phyloP scores from a whole-genome alignment of 2,888 invertebrate species.

The Nemotelus pantherinus region DNA sequence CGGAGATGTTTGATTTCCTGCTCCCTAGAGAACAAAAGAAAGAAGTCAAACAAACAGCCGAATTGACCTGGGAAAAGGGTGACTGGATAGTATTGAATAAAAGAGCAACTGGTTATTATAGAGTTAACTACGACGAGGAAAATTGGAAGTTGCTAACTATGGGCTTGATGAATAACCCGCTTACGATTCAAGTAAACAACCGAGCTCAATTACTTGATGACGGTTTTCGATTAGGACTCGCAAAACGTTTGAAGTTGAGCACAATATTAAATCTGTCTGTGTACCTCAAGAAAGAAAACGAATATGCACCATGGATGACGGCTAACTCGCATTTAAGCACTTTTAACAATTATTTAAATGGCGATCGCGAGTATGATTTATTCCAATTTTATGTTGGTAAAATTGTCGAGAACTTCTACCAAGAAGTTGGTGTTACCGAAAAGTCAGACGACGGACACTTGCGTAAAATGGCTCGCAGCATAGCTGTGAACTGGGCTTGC shows the following conservation, averaged over 20 bases:
- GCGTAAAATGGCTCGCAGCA: slow-evolving; percentile 33
- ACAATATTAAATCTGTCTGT: slow-evolving; percentile 57
- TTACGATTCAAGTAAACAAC: slow-evolving; percentile 74
- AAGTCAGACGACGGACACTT: slow-evolving; percentile 29
- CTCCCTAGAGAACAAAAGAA: slow-evolving; percentile 1
- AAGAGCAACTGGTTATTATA: slow-evolving; percentile 66
- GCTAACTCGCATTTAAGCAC: slow-evolving; percentile 50
- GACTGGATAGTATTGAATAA: slow-evolving; percentile 67
- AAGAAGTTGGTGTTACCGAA: slow-evolving; percentile 36
- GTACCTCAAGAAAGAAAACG: slow-evolving; percentile 59
- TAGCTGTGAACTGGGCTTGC: slow-evolving; percentile 46
- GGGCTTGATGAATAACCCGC: slow-evolving; percentile 52
- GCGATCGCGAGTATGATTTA: slow-evolving; percentile 55
- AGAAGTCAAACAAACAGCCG: slow-evolving; percentile 5
- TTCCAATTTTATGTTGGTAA: slow-evolving; percentile 56
- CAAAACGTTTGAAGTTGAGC: slow-evolving; percentile 55
- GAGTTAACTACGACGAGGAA: slow-evolving; percentile 72
- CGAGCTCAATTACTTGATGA: slow-evolving; percentile 86
- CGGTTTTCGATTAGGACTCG: slow-evolving; percentile 68
- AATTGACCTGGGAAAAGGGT: not conserved
- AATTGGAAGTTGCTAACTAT: slow-evolving; percentile 73
- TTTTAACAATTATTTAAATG: slow-evolving; percentile 5
- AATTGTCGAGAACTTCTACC: slow-evolving; percentile 40
- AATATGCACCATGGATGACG: slow-evolving; percentile 61
- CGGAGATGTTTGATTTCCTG: slow-evolving; percentile 37